Percentiles rank a stretch among this genome's conserved stretches.
These are phyloP conservation scores for Pangasius macronema DNA, from an alignment of 2,797 vertebrate species.

Conservation along the genomic window DNA sequence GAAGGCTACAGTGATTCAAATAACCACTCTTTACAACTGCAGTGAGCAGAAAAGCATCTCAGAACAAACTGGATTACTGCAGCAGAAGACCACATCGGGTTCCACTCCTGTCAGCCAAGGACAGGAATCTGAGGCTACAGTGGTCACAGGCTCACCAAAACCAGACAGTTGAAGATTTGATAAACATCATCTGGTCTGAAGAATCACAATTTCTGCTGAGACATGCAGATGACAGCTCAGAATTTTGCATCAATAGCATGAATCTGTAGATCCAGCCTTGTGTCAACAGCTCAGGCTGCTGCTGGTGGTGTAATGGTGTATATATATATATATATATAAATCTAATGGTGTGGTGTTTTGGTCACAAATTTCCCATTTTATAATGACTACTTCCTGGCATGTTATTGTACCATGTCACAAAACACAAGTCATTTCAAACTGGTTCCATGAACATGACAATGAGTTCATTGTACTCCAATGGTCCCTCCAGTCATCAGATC, in stretches of 20 bases:
- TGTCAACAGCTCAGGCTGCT: background rate
- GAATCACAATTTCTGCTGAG: background rate
- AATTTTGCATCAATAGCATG: background rate
- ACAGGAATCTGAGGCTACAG: background rate
- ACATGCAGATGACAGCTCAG: background rate
- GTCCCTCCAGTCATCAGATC: background rate
- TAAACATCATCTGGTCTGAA: background rate
- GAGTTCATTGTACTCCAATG: background rate
- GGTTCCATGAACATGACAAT: background rate
- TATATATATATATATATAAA: background rate
- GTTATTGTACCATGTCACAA: background rate
- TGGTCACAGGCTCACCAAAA: background rate
- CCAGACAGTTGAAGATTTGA: background rate
- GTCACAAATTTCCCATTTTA: background rate
- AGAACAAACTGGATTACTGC: background rate
- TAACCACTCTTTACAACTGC: background rate
- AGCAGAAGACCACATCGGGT: background rate
- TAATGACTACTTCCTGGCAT: background rate
- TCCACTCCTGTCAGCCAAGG: background rate
- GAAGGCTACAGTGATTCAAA: background rate
- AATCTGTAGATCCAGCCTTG: background rate
- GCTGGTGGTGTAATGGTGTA: background rate
- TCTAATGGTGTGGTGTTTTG: background rate
- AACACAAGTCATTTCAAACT: background rate
- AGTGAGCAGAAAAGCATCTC: background rate